phyloP scores from a whole-genome alignment of 2,113 vertebrate genomes.

The Psammodynastes pulverulentus region DNA sequence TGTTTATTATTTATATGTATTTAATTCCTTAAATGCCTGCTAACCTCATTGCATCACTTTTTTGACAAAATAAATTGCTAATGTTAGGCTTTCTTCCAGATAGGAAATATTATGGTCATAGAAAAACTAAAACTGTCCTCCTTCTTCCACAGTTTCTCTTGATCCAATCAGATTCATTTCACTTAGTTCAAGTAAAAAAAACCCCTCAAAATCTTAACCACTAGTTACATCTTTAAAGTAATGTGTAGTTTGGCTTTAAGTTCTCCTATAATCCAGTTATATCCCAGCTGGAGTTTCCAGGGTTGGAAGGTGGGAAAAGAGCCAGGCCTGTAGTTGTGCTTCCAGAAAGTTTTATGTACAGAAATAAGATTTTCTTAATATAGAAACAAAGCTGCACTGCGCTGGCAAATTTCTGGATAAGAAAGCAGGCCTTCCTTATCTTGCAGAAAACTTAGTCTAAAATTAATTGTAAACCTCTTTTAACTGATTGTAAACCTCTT shows the following conservation, averaged over 20 bases:
- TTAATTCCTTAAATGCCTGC: not conserved
- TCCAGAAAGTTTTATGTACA: not conserved
- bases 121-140: not conserved
- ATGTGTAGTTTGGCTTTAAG: not conserved
- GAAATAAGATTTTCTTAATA: not conserved
- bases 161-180: not conserved
- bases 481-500: conserved; percentile 39
- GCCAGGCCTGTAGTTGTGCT: not conserved
- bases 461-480: too few relatives aligned
- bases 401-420: not conserved
- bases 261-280: not conserved
- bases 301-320: not conserved
- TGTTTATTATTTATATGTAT: not conserved
- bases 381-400: not conserved
- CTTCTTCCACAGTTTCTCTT: not conserved
- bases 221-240: not conserved
- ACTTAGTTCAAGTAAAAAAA: not conserved
- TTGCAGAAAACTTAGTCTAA: not conserved
- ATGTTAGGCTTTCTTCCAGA: not conserved
- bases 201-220: not conserved
- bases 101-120: not conserved
- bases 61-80: not conserved
- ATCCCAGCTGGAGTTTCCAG: not conserved
- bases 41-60: not conserved
- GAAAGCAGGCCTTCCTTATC: not conserved